Conservation (phyloP, 2,113 vertebrate genomes). For the Ctenodactylus gundi region DNA sequence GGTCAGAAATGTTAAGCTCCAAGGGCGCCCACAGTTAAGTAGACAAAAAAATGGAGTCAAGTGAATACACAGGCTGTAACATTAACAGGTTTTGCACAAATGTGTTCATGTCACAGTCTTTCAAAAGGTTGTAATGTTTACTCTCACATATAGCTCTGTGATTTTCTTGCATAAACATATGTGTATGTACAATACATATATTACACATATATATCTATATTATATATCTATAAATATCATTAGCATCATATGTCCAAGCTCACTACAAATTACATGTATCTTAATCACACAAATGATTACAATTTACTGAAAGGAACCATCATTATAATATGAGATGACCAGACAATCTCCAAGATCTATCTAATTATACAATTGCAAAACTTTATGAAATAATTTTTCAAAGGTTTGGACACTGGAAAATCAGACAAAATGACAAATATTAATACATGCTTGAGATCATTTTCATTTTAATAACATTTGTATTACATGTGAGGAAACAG, state of each 20-base stretch:
- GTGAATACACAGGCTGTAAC: neutral
- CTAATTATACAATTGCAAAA: neutral
- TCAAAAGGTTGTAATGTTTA: neutral
- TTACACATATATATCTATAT: too few species aligned
- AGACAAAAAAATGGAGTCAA: neutral
- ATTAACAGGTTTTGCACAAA: neutral
- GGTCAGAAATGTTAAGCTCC: too few species aligned
- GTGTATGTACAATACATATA: too few species aligned
- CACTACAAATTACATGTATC: neutral
- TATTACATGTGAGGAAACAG: neutral
- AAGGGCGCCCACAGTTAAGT: too few species aligned
- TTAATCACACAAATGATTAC: neutral
- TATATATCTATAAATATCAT: too few species aligned
- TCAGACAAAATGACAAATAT: neutral
- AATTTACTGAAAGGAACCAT: neutral
- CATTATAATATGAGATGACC: neutral
- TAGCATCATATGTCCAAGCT: neutral
- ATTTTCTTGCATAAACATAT: neutral
- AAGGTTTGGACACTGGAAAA: neutral
- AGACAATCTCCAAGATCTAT: neutral
- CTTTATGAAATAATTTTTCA: neutral
- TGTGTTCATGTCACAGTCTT: neutral
- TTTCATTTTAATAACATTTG: neutral
- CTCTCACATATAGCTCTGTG: neutral
- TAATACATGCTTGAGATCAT: neutral